A percentile compares a stretch with the other conserved stretches of the same genome.
phyloP scores from a whole-genome alignment of 1,140 invertebrate genomes.

The Bombus fervidus region DNA sequence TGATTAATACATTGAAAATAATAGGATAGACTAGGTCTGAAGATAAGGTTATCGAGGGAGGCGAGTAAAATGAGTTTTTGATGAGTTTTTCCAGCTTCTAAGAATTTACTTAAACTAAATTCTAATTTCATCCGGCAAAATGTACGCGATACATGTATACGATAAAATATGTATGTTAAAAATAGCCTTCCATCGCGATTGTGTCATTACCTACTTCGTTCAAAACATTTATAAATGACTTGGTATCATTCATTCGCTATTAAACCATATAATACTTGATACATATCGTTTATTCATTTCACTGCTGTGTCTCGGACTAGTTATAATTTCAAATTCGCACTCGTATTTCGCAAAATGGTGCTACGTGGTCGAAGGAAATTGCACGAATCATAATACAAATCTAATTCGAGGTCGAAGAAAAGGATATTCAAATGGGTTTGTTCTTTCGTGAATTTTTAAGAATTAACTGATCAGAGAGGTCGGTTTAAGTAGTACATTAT shows the following conservation, averaged over 20 bases:
- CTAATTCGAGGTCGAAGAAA: background rate
- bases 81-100: background rate
- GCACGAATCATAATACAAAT: background rate
- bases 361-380: background rate
- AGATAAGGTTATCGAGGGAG: background rate
- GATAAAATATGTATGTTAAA: background rate
- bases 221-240: background rate
- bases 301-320: no score
- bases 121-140: background rate
- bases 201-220: background rate
- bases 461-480: constrained; percentile 34
- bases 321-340: background rate
- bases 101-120: background rate
- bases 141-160: background rate
- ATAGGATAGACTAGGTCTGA: background rate
- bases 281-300: background rate
- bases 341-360: no score
- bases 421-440: background rate
- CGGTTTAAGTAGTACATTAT: constrained; percentile 38
- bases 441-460: background rate
- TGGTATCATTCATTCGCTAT: background rate
- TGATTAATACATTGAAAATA: no score
- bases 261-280: background rate
- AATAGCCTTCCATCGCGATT: background rate
- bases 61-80: background rate